Evolutionary conservation across 2,888 invertebrate species (phyloP), one percentile per base, ranked within the genome.

Genomic region (Ichneumon xanthorius): DNA sequence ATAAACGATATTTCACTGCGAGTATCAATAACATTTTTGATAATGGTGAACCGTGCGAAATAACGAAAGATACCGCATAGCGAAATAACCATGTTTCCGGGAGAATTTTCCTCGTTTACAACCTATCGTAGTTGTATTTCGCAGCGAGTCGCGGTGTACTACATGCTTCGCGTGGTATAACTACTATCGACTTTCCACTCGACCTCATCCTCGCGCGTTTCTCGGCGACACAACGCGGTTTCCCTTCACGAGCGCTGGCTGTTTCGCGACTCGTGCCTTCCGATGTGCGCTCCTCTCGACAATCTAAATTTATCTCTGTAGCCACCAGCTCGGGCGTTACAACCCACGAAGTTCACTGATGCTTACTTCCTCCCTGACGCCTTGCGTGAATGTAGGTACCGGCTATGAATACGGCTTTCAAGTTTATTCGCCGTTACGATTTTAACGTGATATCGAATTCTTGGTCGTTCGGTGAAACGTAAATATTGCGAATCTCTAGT

Each of bases 241-340:
- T 80, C 63, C 75, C 75, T 65, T 37, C 70, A 37, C 79, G 37
- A 76, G 53, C 55, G 55, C 73, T 7, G 7, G 58, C 58, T 40
- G 76, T 55, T 84, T 71, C 75, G 48, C 70, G 76, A 80, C 78
- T 72, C 45, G 45, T 58, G 65, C 40, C 55, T 37, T 33, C 19
- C 45, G 45, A 40, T 45, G 45, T 77, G 75, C 76, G 71, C 50
- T 30, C 55, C 68, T 75, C 71, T 84, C 84, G 84, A 76, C 80
- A 72, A 84, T 84, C 84, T 80, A 84, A 80, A 84, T 84, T 84
- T 84, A 84, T 84, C 84, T 80, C 73, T 33, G 63, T 65, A 37
- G 76, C 55, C 63, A 80, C 80, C 80, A 75, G 80, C 80, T n/a
- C 40, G 80, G 71, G 68, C 63, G 19, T n/a, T 80, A 80, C 80